These are phyloP conservation scores for Vireo griseus DNA, from an alignment of 2,797 vertebrate species.

Conservation along the genomic window DNA sequence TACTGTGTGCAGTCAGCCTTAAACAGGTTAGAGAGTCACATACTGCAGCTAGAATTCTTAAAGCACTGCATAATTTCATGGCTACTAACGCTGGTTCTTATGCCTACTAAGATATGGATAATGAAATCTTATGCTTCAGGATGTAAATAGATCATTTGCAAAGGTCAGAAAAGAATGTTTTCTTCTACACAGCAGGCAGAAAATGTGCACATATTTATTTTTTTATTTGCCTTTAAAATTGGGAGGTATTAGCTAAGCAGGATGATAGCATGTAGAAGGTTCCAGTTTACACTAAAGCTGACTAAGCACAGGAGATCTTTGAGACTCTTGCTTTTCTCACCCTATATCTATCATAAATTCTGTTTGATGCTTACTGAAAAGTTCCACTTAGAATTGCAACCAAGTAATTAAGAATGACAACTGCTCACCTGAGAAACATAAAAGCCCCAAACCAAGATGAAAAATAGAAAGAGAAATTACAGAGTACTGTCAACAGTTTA, in stretches of 20 bases:
- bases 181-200: neutral
- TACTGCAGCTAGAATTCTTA: neutral
- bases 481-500: neutral
- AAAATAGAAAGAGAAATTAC: neutral
- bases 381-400: neutral
- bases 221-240: neutral
- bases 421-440: neutral
- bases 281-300: neutral
- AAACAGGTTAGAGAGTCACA: neutral
- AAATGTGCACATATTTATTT: neutral
- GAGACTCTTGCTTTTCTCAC: neutral
- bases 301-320: neutral
- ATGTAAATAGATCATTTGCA: neutral
- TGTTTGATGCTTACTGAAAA: neutral
- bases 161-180: conserved; percentile 25
- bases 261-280: neutral
- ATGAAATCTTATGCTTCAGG: neutral
- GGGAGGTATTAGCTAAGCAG: neutral
- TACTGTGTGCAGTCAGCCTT: conserved; percentile 9
- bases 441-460: neutral
- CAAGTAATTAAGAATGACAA: conserved; percentile 14
- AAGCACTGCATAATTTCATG: conserved; percentile 22
- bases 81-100: neutral
- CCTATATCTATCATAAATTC: neutral
- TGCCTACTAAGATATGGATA: neutral